These are phyloP conservation scores for Harpalus rufipes DNA, from an alignment of 2,888 invertebrate species.

Conservation along the genomic window DNA sequence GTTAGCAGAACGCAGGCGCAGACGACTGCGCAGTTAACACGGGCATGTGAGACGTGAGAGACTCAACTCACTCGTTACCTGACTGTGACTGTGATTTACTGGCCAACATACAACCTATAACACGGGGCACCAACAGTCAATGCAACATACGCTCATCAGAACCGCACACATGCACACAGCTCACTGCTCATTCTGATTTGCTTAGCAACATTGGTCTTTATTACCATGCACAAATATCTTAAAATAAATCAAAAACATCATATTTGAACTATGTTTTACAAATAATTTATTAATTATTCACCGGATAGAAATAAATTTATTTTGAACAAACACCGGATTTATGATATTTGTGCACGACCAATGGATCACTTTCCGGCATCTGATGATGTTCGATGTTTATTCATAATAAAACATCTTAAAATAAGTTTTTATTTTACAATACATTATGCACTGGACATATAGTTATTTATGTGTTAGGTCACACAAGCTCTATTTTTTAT, in stretches of 20 bases:
- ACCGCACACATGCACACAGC: slow-evolving; percentile 10
- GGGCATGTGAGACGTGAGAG: slow-evolving; percentile 51
- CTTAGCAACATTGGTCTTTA: not conserved
- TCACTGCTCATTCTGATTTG: not conserved
- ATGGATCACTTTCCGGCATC: too few species aligned
- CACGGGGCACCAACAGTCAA: slow-evolving; percentile 72
- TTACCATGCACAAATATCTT: not conserved
- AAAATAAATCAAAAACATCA: not conserved
- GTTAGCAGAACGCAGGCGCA: slow-evolving; percentile 39
- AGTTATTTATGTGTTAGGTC: too few species aligned
- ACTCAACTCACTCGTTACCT: slow-evolving; percentile 72
- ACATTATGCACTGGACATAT: too few species aligned
- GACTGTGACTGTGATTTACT: slow-evolving; percentile 71
- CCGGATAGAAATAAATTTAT: too few species aligned
- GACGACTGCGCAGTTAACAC: slow-evolving; percentile 37
- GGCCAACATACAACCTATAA: slow-evolving; percentile 77
- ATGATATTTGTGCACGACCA: too few species aligned
- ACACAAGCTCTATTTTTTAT: too few species aligned
- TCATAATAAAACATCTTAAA: too few species aligned
- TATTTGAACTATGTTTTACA: not conserved
- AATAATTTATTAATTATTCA: too few species aligned
- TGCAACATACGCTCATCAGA: slow-evolving; percentile 33
- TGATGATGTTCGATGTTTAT: too few species aligned
- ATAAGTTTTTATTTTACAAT: too few species aligned
- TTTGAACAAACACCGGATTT: too few species aligned